phyloP scores from a whole-genome alignment of 2,113 vertebrate genomes.

The Tilapia sparmanii region DNA sequence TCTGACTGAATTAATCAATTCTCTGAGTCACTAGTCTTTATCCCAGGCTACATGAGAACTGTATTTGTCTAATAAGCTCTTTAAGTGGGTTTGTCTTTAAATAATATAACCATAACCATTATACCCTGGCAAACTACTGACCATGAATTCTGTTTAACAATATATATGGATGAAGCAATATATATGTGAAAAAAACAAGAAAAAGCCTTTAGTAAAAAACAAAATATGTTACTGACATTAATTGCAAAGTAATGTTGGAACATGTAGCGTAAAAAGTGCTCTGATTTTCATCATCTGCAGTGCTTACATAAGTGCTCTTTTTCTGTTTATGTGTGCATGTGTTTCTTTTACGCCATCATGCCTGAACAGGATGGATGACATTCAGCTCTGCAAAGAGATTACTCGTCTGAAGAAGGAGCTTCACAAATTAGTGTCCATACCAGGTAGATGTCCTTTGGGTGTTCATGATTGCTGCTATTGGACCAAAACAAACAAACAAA shows the following conservation, averaged over 20 bases:
- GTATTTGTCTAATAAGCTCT: background rate
- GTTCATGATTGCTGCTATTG: background rate
- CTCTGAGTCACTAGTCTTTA: background rate
- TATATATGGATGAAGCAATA: background rate
- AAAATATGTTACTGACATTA: background rate
- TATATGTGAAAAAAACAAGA: background rate
- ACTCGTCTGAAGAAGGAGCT: constrained; percentile 80
- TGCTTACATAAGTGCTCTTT: background rate
- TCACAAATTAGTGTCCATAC: constrained; percentile 73
- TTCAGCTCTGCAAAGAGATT: constrained; percentile 84
- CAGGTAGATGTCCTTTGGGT: constrained; percentile 58
- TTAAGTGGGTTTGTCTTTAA: background rate
- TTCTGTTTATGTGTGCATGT: background rate
- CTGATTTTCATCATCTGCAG: background rate
- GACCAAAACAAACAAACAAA: background rate
- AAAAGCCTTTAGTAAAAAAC: background rate
- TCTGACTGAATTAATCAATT: background rate
- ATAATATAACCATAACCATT: background rate
- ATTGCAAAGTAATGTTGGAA: background rate
- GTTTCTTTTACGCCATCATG: background rate
- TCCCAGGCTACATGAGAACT: background rate
- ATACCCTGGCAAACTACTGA: background rate
- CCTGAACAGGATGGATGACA: constrained; percentile 81
- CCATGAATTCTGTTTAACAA: background rate
- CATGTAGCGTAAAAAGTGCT: background rate